Evolutionary conservation across 2,113 vertebrate species (phyloP), one percentile per base, ranked within the genome.

Genomic region (Apteryx owenii): DNA sequence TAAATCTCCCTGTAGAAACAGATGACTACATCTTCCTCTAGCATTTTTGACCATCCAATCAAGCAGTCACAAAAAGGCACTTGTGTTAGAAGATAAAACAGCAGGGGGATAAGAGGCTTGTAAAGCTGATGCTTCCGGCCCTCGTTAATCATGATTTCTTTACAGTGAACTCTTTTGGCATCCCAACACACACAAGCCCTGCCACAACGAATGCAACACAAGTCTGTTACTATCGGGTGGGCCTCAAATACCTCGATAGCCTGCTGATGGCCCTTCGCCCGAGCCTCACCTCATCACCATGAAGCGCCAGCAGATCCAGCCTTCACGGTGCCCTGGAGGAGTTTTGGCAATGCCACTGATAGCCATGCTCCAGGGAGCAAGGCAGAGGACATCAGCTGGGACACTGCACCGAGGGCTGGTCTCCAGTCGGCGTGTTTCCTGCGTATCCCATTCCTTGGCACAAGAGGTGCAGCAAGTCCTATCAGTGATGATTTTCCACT

Each of bases 401-500:
- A 33, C 88, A n/a, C 0, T 44, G 12, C 29, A 20, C 15, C 7
- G n/a, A 42, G 22, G 23, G 10, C 33, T n/a, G 10, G 25, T 21
- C 80, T 95, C 86, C 50, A 54, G 70, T 46, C 48, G 12, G 21
- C 2, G 2, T 5, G 5, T 68, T 93, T 73, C 44, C 88, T 79
- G 33, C 2, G 3, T 58, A 44, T 65, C 51, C 53, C 3, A 0
- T 65, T 85, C 76, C 78, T 92, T 94, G 81, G 88, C 77, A 71
- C 51, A 65, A 64, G 80, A 94, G 79, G 76, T 90, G 82, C 85
- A 95, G 44, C 65, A 91, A 88, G 82, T 69, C 76, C 85, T 83
- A 86, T 56, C 51, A 48, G n/a, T 8, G 51, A 71, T 68, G 85
- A 91, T 84, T 91, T 91, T 88, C 88, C n/a, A 18, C 72, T 95